Conservation (phyloP, 2,888 invertebrate genomes). For the Mythimna vitellina region DNA sequence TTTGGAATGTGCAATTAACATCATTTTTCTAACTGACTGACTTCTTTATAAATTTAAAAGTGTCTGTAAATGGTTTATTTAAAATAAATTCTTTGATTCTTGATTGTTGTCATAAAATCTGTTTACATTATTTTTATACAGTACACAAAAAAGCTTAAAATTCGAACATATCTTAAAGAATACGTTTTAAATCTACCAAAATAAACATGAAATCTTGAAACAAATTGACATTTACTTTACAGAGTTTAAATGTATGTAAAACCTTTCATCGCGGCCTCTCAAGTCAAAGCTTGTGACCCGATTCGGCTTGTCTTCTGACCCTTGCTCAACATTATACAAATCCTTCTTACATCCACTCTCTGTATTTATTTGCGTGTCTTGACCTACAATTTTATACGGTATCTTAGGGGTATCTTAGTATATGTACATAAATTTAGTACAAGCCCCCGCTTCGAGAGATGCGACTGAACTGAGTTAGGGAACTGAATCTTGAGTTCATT, state of each 20-base stretch:
- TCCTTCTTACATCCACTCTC: constrained; percentile 74
- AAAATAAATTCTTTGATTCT: too few relatives aligned
- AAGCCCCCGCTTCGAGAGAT: constrained; percentile 58
- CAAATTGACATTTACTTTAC: constrained; percentile 64
- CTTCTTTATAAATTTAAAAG: too few relatives aligned
- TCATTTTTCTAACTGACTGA: too few relatives aligned
- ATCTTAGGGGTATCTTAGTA: constrained; percentile 66
- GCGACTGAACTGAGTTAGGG: constrained; percentile 57
- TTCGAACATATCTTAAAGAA: not conserved
- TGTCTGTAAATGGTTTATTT: too few relatives aligned
- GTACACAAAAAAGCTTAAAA: not conserved
- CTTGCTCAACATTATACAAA: constrained; percentile 76
- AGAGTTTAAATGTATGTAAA: constrained; percentile 77
- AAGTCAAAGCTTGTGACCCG: constrained; percentile 72
- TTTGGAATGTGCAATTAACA: too few relatives aligned
- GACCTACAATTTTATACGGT: constrained; percentile 76
- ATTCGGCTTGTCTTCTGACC: constrained; percentile 74
- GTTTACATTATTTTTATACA: not conserved
- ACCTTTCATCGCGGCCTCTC: constrained; percentile 75
- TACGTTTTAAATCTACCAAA: constrained; percentile 32
- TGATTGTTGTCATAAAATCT: not conserved
- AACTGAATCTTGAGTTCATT: constrained; percentile 62
- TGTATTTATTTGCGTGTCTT: constrained; percentile 76
- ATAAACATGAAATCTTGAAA: constrained; percentile 47
- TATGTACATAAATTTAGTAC: constrained; percentile 72